Base-by-base conservation (phyloP, 2,113 vertebrate genomes). In the Sphaerodactylus townsendi region DNA sequence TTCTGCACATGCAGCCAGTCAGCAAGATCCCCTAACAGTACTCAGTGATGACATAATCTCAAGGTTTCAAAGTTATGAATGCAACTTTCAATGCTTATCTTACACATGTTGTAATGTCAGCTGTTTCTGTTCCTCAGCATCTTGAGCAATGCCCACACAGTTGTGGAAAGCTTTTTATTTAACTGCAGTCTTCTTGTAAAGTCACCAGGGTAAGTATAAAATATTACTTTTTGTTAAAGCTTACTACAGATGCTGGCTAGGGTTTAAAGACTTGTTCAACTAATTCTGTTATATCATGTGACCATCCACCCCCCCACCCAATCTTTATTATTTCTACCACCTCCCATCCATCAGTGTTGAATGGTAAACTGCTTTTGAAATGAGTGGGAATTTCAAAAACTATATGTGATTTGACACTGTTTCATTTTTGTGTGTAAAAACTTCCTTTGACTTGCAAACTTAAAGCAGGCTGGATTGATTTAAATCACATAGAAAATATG, bases 181-280 rank as follows among this genome's bases (percentile, higher is more conserved):
- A 82, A 53, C 62, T 84, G 56, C 30, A 72, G 23, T 84, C 80
- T 33, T 69, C n/a, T 44, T 85, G 64, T 77, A 79, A 88, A 84
- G 66, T 81, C 21, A 65, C 4, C 15, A 62, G 1, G 53, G 68
- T 82, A 85, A 86, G 59, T 41, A 2, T 65, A 74, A 15, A 21
- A 4, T 69, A 14, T 83, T 0, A 19, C 84, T 2, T 82, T 81
- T 44, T 37, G 73, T 9, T 10, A 90, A 4, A 0, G 7, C 1
- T 2, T 73, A 0, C 41, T 89, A 4, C 75, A 84, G 41, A 3
- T 2, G 17, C 14, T 73, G 28, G 8, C 68, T 39, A 0, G 53
- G 5, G n/a, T 79, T 44, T 23, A 75, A 75, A 75, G 46, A 37
- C 28, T 7, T 14, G 5, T 33, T 41, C 33, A 41, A 25, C 5